Evolutionary conservation across 2,888 invertebrate species (phyloP), one percentile per base, ranked within the genome.

Genomic region (Sussaba pulchella): DNA sequence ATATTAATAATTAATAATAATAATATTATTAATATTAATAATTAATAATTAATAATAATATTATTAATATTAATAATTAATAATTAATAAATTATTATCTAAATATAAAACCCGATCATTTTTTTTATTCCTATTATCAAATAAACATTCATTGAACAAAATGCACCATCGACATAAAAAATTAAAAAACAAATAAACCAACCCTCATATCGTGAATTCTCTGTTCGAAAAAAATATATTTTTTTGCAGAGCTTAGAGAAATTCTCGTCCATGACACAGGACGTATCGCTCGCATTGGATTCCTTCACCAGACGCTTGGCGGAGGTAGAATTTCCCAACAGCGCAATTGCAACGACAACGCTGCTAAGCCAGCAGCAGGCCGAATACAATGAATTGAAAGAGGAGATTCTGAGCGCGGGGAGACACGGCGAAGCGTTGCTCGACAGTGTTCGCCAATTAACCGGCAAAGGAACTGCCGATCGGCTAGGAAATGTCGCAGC

Each of bases 211-310:
- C n/a, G n/a, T n/a, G n/a, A n/a, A n/a, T n/a, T n/a, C n/a, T n/a
- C n/a, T n/a, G n/a, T n/a, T n/a, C n/a, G n/a, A n/a, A n/a, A n/a
- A n/a, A n/a, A n/a, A n/a, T n/a, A n/a, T n/a, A n/a, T n/a, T n/a
- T n/a, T n/a, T n/a, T n/a, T n/a, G n/a, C 93, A 98, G 98, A 98
- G 97, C 67, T 94, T 99, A 89, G 99, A 99, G 93, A 97, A 98
- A 91, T 99, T 99, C 93, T 98, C 98, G 52, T 95, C 96, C 63
- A 95, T 98, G 91, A 98, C 98, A 85, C 97, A 97, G 90, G 96
- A 97, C 90, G 97, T 99, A 75, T 98, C 98, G 19, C 94, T 95
- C 83, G 96, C 96, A 85, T 93, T 99, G 88, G 97, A 97, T 89
- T 95, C 95, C 83, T 98, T 98, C 90, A 98, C 98, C 87, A 96